Base-by-base conservation (phyloP, 2,797 vertebrate genomes). In the Hapalemur alaotrensis region DNA sequence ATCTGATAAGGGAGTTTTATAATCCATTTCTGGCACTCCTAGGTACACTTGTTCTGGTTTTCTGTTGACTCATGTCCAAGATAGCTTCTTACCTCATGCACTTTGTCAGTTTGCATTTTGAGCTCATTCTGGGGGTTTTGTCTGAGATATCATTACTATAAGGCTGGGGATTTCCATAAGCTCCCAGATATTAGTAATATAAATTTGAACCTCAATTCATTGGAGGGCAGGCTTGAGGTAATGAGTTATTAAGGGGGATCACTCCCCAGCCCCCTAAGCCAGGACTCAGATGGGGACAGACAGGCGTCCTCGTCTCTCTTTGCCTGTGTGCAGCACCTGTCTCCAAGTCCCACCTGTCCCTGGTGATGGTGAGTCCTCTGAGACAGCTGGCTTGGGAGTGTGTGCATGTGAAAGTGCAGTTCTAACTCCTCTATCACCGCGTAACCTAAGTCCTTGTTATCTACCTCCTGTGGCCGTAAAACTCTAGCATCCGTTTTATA, bases 231-330 rank as follows among this genome's bases (percentile, higher is more conserved):
- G 14, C 20, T 57, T 76, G 46, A 43, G 4, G 22, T 38, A 41
- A 59, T 2, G 30, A 50, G 11, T 38, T 52, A 69, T 35, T 80
- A 28, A 63, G 63, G 46, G n/a, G 63, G 38, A 50, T 65, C 7
- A 20, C 6, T 1, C 4, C 4, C 14, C 25, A 23, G 0, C 17
- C 5, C 1, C 20, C 41, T 89, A 17, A 1, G 25, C 7, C 22
- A 32, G 32, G 18, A 80, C 23, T 48, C 61, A 18, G 23, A 28
- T 41, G 15, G 17, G 28, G 61, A 23, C 20, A 63, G 54, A 65
- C 3, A 52, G 10, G 5, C 6, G 35, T 61, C 38, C 35, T 91
- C 30, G 0, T 28, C 3, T 57, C 30, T 4, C n/a, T 48, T 25
- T 38, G 57, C 50, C 87, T 59, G 4, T 86, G 11, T n/a, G 52